Evolutionary conservation across 2,113 vertebrate species (phyloP).

Genomic region (Pheucticus melanocephalus): DNA sequence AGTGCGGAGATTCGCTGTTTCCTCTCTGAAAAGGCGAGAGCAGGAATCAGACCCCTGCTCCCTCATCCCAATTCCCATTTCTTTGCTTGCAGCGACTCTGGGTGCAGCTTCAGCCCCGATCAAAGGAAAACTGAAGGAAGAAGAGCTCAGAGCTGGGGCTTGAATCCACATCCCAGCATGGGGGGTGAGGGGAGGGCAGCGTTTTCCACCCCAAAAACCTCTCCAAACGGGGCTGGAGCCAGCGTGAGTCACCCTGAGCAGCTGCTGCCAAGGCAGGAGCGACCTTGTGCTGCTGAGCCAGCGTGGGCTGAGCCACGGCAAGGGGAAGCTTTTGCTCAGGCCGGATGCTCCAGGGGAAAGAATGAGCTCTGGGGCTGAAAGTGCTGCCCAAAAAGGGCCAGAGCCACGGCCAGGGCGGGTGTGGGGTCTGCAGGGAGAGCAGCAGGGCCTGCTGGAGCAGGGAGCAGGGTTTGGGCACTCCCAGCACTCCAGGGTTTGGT

Average conservation of each 20-base stretch:
- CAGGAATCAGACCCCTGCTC: neutral
- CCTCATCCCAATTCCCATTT: neutral
- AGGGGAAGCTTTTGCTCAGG: constrained; percentile 25
- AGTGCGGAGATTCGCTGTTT: accelerated
- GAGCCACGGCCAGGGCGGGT: neutral
- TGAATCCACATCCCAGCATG: neutral
- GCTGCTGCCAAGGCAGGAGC: neutral
- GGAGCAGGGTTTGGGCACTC: neutral
- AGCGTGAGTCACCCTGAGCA: neutral
- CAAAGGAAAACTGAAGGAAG: neutral
- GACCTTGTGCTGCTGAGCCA: constrained; percentile 10
- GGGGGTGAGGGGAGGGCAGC: neutral
- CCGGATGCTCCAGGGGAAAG: neutral
- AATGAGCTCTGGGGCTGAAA: neutral
- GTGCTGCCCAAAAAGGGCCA: accelerated
- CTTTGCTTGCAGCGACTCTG: neutral
- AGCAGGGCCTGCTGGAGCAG: neutral
- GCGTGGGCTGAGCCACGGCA: neutral
- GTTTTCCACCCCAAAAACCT: neutral
- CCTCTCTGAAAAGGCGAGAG: neutral
- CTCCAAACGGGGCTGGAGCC: accelerated
- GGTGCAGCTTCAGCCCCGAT: neutral
- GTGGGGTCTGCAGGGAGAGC: neutral
- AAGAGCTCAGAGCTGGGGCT: neutral
- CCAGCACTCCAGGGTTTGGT: accelerated